Base-by-base conservation (phyloP, 1,140 invertebrate genomes). In the Notospermus geniculatus region DNA sequence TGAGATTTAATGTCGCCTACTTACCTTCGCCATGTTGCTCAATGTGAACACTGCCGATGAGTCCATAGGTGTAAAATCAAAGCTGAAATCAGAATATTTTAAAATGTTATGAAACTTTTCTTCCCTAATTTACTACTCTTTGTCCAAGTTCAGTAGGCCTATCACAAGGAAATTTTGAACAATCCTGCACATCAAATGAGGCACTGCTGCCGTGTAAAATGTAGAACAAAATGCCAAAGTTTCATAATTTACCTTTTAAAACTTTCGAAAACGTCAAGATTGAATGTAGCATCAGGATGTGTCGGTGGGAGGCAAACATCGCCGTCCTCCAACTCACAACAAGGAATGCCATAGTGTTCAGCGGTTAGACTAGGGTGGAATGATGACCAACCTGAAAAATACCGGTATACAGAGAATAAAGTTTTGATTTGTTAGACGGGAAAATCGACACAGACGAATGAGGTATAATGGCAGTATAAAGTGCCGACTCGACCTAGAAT, bases 331-430 rank as follows among this genome's bases (percentile, higher is more conserved):
- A 84, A 61, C 32, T 69, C 63, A 22, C 72, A 69, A 64, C 80
- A 82, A 5, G 75, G 76, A 55, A 81, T 78, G 13, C 82, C 80
- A 72, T 80, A 83, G 23, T 76, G 71, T 59, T 76, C 73, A 7
- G 67, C 71, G 45, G 81, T 80, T 54, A 74, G 59, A 52, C 70
- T 69, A 11, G 80, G 79, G 39, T 75, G 67, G 36, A 74, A 72
- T 28, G 82, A 82, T 54, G 80, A 82, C 82, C 82, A 83, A 53
- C 82, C 82, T 84, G 64, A 2, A 60, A 63, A 30, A 52, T 22
- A 65, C 22, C 13, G 19, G 45, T 7, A 27, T 23, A 23, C 2
- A 54, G 4, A 4, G 22, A n/a, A n/a, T n/a, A n/a, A n/a, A n/a
- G n/a, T n/a, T n/a, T n/a, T n/a, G n/a, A n/a, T n/a, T n/a, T n/a